phyloP scores from a whole-genome alignment of 2,797 vertebrate species.

The Novumbra hubbsi region DNA sequence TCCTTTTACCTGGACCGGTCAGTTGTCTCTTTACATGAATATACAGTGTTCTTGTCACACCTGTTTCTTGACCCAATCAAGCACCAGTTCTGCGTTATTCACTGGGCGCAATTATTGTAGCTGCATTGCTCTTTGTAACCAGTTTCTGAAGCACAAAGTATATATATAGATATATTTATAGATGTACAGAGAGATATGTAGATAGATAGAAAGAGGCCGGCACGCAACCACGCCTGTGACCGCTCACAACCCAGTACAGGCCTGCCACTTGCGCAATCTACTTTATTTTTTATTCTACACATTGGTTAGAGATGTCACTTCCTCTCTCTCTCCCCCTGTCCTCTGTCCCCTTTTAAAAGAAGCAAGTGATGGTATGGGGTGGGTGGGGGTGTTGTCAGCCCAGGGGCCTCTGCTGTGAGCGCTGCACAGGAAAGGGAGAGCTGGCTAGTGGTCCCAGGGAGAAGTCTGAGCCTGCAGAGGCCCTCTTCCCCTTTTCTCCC shows the following conservation, averaged over 20 bases:
- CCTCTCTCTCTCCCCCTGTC: not conserved
- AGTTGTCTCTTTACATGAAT: not conserved
- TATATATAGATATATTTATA: no score
- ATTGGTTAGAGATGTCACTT: slow-evolving; percentile 10
- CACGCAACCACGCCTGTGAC: not conserved
- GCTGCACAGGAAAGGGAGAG: not conserved
- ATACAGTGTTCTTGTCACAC: not conserved
- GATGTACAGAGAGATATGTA: not conserved
- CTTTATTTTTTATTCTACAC: not conserved
- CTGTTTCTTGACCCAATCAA: not conserved
- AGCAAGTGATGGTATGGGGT: not conserved
- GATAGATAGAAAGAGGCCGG: not conserved
- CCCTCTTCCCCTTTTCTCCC: not conserved
- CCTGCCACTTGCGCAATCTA: not conserved
- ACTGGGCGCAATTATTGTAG: not conserved
- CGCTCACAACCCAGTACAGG: not conserved
- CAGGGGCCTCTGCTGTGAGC: not conserved
- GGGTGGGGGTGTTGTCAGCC: not conserved
- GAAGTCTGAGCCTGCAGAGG: not conserved
- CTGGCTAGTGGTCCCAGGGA: not conserved
- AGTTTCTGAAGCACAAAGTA: not conserved
- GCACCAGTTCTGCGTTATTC: not conserved
- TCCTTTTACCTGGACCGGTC: not conserved
- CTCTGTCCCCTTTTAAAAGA: not conserved
- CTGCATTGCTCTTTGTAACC: not conserved